A percentile compares a stretch with the other conserved stretches of the same genome.
Evolutionary conservation across 1,140 invertebrate species (phyloP).

Genomic region (Procambarus virginalis): DNA sequence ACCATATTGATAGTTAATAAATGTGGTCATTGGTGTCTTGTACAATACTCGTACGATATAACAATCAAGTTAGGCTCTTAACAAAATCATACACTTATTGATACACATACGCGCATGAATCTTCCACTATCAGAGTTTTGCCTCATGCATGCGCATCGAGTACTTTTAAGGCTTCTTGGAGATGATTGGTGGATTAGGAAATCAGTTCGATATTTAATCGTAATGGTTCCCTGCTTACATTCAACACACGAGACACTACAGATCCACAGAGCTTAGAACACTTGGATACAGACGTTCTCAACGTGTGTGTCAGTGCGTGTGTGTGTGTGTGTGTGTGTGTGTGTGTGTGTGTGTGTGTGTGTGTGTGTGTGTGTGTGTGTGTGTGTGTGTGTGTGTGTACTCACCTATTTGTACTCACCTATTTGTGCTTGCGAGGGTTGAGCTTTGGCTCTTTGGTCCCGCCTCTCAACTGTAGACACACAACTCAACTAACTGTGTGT

Average conservation of each 20-base stretch:
- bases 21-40: constrained; percentile 41
- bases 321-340: not conserved
- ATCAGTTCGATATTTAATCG: not conserved
- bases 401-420: no score
- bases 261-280: not conserved
- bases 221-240: no score
- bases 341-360: no score
- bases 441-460: no score
- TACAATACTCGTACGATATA: constrained; percentile 22
- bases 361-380: no score
- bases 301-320: not conserved
- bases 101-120: constrained; percentile 13
- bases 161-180: constrained; percentile 16
- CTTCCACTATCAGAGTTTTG: constrained; percentile 12
- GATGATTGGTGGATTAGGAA: not conserved
- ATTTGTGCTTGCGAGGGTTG: no score
- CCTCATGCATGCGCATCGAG: constrained; percentile 4
- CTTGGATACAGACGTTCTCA: constrained; percentile 3
- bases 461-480: no score
- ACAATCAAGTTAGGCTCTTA: constrained; percentile 48
- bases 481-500: no score
- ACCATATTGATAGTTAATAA: constrained; percentile 11
- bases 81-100: constrained; percentile 27
- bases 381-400: no score
- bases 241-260: no score